Conservation (phyloP, 2,888 invertebrate genomes). For the Anthophora plumipes region DNA sequence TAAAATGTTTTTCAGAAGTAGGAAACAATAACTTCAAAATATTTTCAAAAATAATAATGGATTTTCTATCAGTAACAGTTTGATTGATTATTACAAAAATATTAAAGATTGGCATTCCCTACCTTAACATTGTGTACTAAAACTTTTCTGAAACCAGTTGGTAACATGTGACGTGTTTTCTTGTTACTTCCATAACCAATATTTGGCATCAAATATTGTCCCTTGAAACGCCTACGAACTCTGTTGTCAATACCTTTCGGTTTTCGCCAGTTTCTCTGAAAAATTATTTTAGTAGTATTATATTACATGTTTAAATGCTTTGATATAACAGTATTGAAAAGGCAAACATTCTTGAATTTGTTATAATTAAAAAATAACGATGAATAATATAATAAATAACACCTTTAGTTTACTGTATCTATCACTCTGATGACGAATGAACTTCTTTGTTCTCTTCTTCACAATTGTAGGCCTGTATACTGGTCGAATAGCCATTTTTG, state of each 20-base stretch:
- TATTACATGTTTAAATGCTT: not conserved
- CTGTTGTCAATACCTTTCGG: slow-evolving; percentile 99
- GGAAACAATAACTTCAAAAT: not conserved
- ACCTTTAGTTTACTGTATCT: slow-evolving; percentile 97
- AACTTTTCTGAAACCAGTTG: slow-evolving; percentile 99
- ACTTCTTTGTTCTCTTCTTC: slow-evolving; percentile 99
- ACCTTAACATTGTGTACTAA: slow-evolving; percentile 94
- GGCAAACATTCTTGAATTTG: not conserved
- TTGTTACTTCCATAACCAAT: slow-evolving; percentile 99
- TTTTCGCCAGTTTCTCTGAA: slow-evolving; percentile 98
- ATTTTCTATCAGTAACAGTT: not conserved
- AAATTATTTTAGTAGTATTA: slow-evolving; percentile 21
- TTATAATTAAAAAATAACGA: not conserved
- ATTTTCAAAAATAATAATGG: not conserved
- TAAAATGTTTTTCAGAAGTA: not conserved
- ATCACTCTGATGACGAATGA: slow-evolving; percentile 99
- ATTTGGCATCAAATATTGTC: slow-evolving; percentile 99
- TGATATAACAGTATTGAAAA: not conserved
- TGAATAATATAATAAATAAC: slow-evolving; percentile 16
- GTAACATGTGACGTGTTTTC: slow-evolving; percentile 98
- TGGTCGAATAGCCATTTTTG: slow-evolving; percentile 94
- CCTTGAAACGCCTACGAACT: slow-evolving; percentile 99
- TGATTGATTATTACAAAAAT: not conserved
- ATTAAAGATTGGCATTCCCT: slow-evolving; percentile 70
- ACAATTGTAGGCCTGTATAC: slow-evolving; percentile 95